Base-by-base conservation (phyloP, 2,888 invertebrate genomes). In the Epicampocera succincta region DNA sequence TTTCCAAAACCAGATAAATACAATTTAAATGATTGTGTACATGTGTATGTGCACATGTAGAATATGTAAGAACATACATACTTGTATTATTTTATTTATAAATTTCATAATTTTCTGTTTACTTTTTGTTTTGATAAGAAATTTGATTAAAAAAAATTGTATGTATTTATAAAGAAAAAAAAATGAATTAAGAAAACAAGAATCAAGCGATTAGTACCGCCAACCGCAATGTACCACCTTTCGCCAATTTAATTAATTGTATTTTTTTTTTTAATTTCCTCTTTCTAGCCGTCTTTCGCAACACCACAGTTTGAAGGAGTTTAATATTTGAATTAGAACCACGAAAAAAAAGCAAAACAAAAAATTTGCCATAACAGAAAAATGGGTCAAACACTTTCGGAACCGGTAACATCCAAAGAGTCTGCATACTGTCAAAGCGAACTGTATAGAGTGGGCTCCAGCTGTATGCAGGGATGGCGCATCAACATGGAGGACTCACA, bases 381-480 rank as follows among this genome's bases (percentile, higher is more conserved):
- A 58, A 99, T 99, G 99, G 99, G 99, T 87, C 99, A 99, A 92
- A 98, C 98, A 87, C 92, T 99, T 84, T 97, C 98, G 80, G 99
- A 99, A 92, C 99, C 99, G 52, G 96, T 99, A 84, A 99, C 99
- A 33, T 94, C 95, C 84, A 97, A 96, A 92, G 95, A 96, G 88
- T 96, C 96, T 0, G 93, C 96, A 11, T 95, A 94, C 90, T 96
- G 96, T 87, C 94, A 95, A 90, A 96, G 96, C 90, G 91, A 93
- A 33, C 92, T 93, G 5, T 93, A 92, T 87, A 90, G 92, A 6
- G 91, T 99, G 5, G 99, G 98, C n/a, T 97, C 98, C 1, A 98
- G 98, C 19, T 98, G 97, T 89, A 99, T 99, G 99, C 99, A 99
- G 92, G 99, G 99, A 90, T 99, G 99, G 99, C 92, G 99, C 83